Evolutionary conservation across 2,888 invertebrate species (phyloP), one percentile per base, ranked within the genome.

Genomic region (Melanostoma mellinum): DNA sequence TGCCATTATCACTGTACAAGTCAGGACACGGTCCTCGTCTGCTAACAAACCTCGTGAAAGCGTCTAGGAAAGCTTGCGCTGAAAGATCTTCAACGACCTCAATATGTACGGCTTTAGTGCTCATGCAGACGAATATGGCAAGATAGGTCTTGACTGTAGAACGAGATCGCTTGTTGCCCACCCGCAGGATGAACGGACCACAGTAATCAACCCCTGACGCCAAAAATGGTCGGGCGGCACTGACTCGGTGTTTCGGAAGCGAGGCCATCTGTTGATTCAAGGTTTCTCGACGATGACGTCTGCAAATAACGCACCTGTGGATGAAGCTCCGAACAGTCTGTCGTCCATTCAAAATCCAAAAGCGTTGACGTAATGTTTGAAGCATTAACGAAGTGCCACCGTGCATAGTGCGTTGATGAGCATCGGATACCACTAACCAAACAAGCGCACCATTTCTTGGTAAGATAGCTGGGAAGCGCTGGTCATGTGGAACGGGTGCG

Each of bases 261-360:
- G 74, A 8, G 2, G 53, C 61, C 72, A 72, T 72, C 10, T 60
- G 60, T 53, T 73, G 72, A 6, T 5, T n/a, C 2, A 74, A 10
- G 0, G 36, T 10, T 33, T 20, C 32, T 3, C 63, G 40, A 3
- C 56, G 63, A 40, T 74, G 55, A n/a, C 65, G 48, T 6, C 65
- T 52, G 36, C 56, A 56, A 1, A 56, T 44, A 8, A 65, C 74
- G 9, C 74, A 65, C 8, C 44, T 8, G n/a, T 65, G 65, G 1
- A 58, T 48, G 6, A 5, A 67, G 38, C 55, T 71, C 30, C 58
- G 50, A 35, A 69, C 69, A 2, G 35, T 32, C 33, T 73, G 48
- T 6, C 56, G 9, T 10, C 20, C 38, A 46, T 58, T 56, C 30
- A 63, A n/a, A 3, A 58, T 20, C 20, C 56, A 56, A 36, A 35